phyloP scores from a whole-genome alignment of 2,888 invertebrate species.

The Girardia tigrina region DNA sequence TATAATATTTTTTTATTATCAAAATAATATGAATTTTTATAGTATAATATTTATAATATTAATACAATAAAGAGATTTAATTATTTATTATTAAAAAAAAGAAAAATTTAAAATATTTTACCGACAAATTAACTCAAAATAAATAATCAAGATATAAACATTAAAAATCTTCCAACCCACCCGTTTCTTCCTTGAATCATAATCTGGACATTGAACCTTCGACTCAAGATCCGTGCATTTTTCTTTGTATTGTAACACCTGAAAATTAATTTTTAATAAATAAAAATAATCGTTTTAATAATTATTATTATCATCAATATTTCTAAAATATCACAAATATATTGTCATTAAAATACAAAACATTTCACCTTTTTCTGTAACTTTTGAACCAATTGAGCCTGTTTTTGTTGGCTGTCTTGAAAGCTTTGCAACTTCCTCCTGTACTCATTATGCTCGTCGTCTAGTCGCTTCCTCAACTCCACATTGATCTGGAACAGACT shows the following conservation, averaged over 20 bases:
- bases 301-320: background rate
- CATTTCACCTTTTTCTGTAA: slow-evolving; percentile 69
- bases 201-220: slow-evolving; percentile 38
- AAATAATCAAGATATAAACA: no score
- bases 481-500: slow-evolving; percentile 45
- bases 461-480: slow-evolving; percentile 55
- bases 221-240: slow-evolving; percentile 66
- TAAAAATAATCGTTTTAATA: background rate
- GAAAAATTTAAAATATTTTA: no score
- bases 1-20: no score
- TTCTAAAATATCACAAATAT: slow-evolving; percentile 15
- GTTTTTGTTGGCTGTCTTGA: slow-evolving; percentile 78
- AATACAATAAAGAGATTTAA: no score
- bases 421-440: slow-evolving; percentile 55
- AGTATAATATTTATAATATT: no score
- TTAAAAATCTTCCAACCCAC: no score
- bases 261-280: no score
- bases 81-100: no score
- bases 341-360: no score
- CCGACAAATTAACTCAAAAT: no score
- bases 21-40: no score
- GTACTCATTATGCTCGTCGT: slow-evolving; percentile 50
- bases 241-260: slow-evolving; percentile 80
- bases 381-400: slow-evolving; percentile 76
- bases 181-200: background rate